Evolutionary conservation across 2,797 vertebrate species (phyloP), one percentile per base, ranked within the genome.

Genomic region (Propithecus deckenii): DNA sequence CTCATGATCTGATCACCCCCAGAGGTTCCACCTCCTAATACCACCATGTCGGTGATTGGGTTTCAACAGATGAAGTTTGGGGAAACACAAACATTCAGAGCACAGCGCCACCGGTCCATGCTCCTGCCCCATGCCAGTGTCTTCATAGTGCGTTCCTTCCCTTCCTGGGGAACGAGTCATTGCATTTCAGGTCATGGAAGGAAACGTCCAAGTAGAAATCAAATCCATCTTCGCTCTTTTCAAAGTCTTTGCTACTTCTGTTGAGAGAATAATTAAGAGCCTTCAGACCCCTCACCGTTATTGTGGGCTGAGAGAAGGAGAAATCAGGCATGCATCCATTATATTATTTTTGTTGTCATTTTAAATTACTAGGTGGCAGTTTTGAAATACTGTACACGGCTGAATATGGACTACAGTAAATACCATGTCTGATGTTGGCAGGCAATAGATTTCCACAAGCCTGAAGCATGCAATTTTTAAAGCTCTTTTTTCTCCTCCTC

Each of bases 341-440:
- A 94, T 96, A 88, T 97, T 92, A 96, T 97, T 98, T 98, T 96
- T 93, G 97, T 96, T 98, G 96, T 98, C 97, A 97, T 94, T 97
- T 98, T 94, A 97, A 98, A 98, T 98, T 97, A 96, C 94, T 97
- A 96, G 95, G 94, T 98, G 96, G 86, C 97, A 96, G 61, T 93
- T 94, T 89, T 96, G 89, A 96, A 97, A 95, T 96, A 78, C 71
- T 78, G 76, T 96, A 93, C 80, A 57, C 71, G 93, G 81, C 57
- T 90, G 93, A 96, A 92, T 95, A 93, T 93, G 94, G 89, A 87
- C 96, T 96, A 61, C 85, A 96, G 94, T 97, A 97, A 97, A 96
- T 94, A 93, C 95, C 94, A 67, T 93, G 96, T 93, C 89, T 92
- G 96, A 95, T 61, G 72, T 91, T 92, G 91, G 91, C 95, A 98